phyloP scores from a whole-genome alignment of 2,888 invertebrate genomes.

The Phaedon cochleariae region DNA sequence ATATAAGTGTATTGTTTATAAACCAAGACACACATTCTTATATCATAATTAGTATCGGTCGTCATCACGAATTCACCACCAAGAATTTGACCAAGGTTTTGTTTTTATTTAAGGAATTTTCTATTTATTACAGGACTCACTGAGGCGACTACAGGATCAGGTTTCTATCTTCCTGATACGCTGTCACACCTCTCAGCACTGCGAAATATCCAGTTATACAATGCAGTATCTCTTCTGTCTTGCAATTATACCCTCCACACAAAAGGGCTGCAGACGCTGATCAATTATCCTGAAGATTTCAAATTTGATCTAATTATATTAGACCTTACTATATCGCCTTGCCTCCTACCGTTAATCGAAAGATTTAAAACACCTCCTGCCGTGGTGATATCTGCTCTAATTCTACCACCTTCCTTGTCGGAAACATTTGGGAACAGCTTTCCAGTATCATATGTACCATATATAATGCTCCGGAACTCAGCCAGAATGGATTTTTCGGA shows the following conservation, averaged over 20 bases:
- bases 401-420: conserved; percentile 31
- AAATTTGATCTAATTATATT: conserved; percentile 51
- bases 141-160: background rate
- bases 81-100: too few relatives aligned
- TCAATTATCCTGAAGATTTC: conserved; percentile 49
- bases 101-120: too few relatives aligned
- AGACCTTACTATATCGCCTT: conserved; percentile 45
- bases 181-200: background rate
- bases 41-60: too few relatives aligned
- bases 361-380: conserved; percentile 50
- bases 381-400: conserved; percentile 44
- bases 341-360: conserved; percentile 48
- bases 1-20: too few relatives aligned
- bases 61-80: too few relatives aligned
- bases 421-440: conserved; percentile 39
- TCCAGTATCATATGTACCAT: conserved; percentile 43
- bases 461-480: conserved; percentile 27
- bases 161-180: background rate
- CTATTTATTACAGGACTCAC: background rate
- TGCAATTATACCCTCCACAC: conserved; percentile 31
- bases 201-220: background rate
- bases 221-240: conserved; percentile 1
- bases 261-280: conserved; percentile 44
- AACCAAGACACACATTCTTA: too few relatives aligned
- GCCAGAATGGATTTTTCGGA: conserved; percentile 42